phyloP scores from a whole-genome alignment of 2,888 invertebrate genomes.

The Cybosia mesomella region DNA sequence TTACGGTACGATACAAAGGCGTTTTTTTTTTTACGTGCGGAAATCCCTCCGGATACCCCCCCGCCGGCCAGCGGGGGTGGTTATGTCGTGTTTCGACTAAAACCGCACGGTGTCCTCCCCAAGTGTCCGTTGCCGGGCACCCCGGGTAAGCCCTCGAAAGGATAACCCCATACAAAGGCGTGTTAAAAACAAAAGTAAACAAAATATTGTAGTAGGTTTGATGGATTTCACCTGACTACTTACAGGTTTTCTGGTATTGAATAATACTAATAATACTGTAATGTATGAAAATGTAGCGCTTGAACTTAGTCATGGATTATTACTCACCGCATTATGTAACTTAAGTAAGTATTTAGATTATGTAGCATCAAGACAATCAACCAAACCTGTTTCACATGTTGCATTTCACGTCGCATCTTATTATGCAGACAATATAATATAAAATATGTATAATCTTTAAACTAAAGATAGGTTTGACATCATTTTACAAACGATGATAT shows the following conservation, averaged over 20 bases:
- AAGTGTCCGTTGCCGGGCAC: no score
- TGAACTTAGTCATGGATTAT: constrained; percentile 11
- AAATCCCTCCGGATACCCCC: no score
- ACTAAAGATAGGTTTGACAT: not conserved
- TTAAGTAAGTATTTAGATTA: constrained; percentile 20
- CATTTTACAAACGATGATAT: not conserved
- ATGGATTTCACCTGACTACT: not conserved
- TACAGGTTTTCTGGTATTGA: not conserved
- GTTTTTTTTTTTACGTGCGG: no score
- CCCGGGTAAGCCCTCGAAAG: no score
- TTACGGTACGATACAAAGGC: no score
- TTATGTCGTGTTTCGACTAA: no score
- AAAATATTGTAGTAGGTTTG: not conserved
- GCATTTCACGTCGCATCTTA: constrained; percentile 21
- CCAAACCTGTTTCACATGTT: constrained; percentile 29
- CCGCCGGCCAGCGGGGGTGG: no score
- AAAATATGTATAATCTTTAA: not conserved
- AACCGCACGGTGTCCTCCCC: no score
- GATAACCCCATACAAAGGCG: no score
- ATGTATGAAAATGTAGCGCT: not conserved
- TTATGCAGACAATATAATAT: not conserved
- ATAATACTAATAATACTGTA: not conserved
- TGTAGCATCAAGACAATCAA: constrained; percentile 32
- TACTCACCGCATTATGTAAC: constrained; percentile 27
- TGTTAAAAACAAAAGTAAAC: no score